A percentile compares a stretch with the other conserved stretches of the same genome.
phyloP scores from a whole-genome alignment of 2,113 vertebrate species.

The Halichoeres trimaculatus region DNA sequence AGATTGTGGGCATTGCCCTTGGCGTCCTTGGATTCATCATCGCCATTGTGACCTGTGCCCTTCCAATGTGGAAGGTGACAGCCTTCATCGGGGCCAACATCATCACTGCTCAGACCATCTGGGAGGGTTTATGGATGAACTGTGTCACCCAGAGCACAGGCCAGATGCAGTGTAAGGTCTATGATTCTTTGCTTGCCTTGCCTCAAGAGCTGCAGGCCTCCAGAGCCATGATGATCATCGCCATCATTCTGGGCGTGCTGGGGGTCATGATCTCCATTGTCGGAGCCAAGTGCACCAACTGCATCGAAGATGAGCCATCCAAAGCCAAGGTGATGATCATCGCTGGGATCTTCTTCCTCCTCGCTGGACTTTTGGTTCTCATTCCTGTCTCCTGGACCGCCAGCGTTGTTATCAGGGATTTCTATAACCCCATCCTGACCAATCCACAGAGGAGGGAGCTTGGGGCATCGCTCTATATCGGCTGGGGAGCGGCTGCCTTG shows the following conservation, averaged over 20 bases:
- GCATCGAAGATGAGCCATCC: constrained; percentile 80
- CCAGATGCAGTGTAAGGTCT: constrained; percentile 87
- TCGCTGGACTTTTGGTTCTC: constrained; percentile 78
- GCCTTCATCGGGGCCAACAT: constrained; percentile 86
- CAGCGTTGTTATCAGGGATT: constrained; percentile 70
- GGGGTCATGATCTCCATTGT: constrained; percentile 81
- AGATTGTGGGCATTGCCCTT: constrained; percentile 83
- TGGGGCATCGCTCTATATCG: constrained; percentile 82
- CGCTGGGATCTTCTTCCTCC: constrained; percentile 79
- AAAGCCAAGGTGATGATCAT: constrained; percentile 85
- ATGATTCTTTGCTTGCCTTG: constrained; percentile 84
- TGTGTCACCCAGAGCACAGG: constrained; percentile 85
- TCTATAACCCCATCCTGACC: constrained; percentile 76
- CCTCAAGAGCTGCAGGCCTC: constrained; percentile 82
- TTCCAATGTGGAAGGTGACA: constrained; percentile 83
- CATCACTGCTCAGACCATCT: constrained; percentile 81
- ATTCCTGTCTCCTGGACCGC: constrained; percentile 83
- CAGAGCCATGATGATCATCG: constrained; percentile 80
- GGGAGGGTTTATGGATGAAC: constrained; percentile 86
- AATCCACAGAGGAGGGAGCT: constrained; percentile 76
- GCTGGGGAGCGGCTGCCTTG: constrained; percentile 76
- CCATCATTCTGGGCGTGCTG: constrained; percentile 80
- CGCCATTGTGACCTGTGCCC: constrained; percentile 78
- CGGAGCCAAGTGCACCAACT: constrained; percentile 86
- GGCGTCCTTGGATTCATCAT: constrained; percentile 81